These are phyloP conservation scores for Neodontobutis hainanensis DNA, from an alignment of 2,113 vertebrate species.

Conservation along the genomic window DNA sequence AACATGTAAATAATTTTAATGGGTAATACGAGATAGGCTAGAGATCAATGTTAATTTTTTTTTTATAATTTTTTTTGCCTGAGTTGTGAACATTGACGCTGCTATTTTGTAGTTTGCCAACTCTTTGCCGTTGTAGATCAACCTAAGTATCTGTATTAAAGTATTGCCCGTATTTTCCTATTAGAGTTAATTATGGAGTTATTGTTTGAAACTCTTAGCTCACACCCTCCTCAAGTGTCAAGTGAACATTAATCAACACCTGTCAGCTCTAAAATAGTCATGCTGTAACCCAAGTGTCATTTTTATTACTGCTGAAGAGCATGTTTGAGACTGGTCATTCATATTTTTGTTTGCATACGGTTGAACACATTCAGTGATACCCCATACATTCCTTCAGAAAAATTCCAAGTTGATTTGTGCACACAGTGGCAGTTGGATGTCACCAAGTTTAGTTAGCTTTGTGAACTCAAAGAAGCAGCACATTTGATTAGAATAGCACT, in stretches of 20 bases:
- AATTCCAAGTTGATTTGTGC: not conserved
- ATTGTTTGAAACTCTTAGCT: not conserved
- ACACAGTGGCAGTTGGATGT: not conserved
- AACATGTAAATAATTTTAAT: not conserved
- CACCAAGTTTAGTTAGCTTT: not conserved
- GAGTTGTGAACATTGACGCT: no score
- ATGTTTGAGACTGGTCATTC: no score
- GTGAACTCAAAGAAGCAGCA: no score
- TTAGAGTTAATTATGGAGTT: not conserved
- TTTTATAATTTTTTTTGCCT: no score
- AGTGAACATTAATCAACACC: constrained; percentile 3
- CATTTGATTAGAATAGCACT: not conserved
- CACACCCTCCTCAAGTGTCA: not conserved
- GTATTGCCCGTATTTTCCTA: not conserved
- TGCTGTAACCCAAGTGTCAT: no score
- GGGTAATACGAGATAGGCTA: no score
- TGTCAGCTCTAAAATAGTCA: constrained; percentile 11
- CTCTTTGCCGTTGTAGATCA: no score
- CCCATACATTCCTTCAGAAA: not conserved
- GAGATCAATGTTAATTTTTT: no score
- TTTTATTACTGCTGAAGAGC: no score
- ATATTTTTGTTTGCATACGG: no score
- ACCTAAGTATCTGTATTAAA: not conserved
- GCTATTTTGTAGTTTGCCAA: no score
- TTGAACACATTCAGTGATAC: no score